phyloP scores from a whole-genome alignment of 92 coral and sea anemone genomes.

The Paragorgia papillata region DNA sequence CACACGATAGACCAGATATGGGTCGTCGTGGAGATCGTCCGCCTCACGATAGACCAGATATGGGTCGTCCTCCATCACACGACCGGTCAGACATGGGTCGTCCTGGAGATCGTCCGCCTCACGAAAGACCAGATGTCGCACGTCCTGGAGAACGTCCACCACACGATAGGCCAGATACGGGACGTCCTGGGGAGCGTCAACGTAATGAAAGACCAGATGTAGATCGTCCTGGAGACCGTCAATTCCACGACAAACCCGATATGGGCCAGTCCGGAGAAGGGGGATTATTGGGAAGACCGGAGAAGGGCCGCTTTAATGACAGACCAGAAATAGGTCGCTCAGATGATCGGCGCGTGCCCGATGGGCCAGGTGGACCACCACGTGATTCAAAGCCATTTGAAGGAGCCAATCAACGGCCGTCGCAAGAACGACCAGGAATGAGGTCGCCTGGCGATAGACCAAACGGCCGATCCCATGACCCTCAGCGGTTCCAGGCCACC shows the following conservation, averaged over 20 bases:
- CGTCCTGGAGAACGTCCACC: conserved; percentile 4
- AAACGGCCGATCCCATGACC: too few species aligned
- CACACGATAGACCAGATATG: conserved; percentile 3
- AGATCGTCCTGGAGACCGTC: not conserved
- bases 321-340: not conserved
- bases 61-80: conserved; percentile 3
- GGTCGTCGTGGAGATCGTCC: conserved; percentile 4
- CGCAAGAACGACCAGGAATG: not conserved
- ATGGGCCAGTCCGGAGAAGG: not conserved
- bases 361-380: conserved; percentile 4
- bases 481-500: not conserved
- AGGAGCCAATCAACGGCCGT: conserved; percentile 14
- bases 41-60: conserved; percentile 5
- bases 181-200: not conserved
- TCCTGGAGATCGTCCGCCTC: not conserved
- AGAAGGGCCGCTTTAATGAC: not conserved
- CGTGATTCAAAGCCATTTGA: conserved; percentile 3
- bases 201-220: not conserved
- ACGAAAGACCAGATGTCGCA: not conserved
- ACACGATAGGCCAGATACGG: conserved; percentile 1
- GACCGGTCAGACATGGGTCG: not conserved
- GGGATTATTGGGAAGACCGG: not conserved
- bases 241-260: not conserved
- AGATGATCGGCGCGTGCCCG: not conserved
- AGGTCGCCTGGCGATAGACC: not conserved